These are phyloP conservation scores for Bombus breviceps DNA, from an alignment of 1,140 invertebrate genomes.

Conservation along the genomic window DNA sequence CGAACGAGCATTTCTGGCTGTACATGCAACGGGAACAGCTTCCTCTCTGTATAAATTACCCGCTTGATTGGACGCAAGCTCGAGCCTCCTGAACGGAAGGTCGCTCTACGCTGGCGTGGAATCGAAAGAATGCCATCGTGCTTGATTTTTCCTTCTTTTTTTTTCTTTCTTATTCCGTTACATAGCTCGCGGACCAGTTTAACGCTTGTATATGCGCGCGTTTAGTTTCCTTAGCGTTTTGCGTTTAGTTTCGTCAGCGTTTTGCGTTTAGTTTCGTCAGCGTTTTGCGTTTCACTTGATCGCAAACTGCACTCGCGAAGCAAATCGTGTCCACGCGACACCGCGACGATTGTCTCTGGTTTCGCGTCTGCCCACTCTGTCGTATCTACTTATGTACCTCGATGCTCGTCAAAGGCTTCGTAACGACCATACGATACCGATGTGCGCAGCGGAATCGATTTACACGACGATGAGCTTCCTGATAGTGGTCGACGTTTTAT, in stretches of 20 bases:
- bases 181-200: not conserved
- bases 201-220: not conserved
- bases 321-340: conserved; percentile 39
- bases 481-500: not conserved
- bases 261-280: conserved; percentile 1
- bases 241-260: not conserved
- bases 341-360: conserved; percentile 54
- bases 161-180: not conserved
- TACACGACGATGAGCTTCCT: conserved; percentile 19
- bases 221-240: not conserved
- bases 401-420: not conserved
- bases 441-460: conserved; percentile 41
- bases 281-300: conserved; percentile 33
- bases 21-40: conserved; percentile 14
- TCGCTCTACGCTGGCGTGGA: conserved; percentile 8
- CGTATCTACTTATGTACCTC: not conserved
- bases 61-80: conserved; percentile 40
- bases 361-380: conserved; percentile 34
- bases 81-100: conserved; percentile 41
- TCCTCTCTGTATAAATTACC: conserved; percentile 45
- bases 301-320: conserved; percentile 14
- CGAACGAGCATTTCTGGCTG: not conserved
- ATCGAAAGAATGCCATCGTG: conserved; percentile 18
- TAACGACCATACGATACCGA: conserved; percentile 19
- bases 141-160: not conserved